These are phyloP conservation scores for Cyclophora punctaria DNA, from an alignment of 2,888 invertebrate genomes.

Conservation along the genomic window DNA sequence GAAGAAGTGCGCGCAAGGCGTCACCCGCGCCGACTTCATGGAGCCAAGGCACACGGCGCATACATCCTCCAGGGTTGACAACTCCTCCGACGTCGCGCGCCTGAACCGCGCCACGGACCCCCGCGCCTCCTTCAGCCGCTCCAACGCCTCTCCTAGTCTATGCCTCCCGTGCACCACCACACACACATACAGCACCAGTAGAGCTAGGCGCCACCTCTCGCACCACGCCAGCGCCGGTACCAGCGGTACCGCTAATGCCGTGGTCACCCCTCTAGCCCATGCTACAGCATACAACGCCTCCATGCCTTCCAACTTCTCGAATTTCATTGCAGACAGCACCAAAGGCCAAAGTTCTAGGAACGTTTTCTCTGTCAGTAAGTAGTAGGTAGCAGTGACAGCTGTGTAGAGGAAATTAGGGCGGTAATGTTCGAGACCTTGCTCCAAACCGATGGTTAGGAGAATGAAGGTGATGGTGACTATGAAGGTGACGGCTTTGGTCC, in stretches of 20 bases:
- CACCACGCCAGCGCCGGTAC: conserved; percentile 72
- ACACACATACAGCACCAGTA: conserved; percentile 78
- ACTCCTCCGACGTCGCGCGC: conserved; percentile 78
- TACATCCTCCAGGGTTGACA: conserved; percentile 82
- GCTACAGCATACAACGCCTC: conserved; percentile 82
- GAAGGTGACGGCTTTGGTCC: conserved; percentile 88
- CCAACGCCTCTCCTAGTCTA: conserved; percentile 71
- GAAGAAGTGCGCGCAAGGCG: conserved; percentile 87
- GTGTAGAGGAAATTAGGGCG: conserved; percentile 80
- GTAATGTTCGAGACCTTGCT: conserved; percentile 84
- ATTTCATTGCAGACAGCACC: conserved; percentile 72
- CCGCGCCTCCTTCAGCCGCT: conserved; percentile 74
- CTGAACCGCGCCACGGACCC: conserved; percentile 77
- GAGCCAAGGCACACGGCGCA: conserved; percentile 84
- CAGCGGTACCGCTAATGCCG: conserved; percentile 72
- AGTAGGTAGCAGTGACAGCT: conserved; percentile 79
- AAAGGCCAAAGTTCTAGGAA: conserved; percentile 80
- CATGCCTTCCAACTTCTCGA: conserved; percentile 81
- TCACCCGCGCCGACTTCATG: conserved; percentile 83
- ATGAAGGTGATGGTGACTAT: conserved; percentile 85
- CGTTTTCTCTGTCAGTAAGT: conserved; percentile 81
- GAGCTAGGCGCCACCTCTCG: conserved; percentile 75
- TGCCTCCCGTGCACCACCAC: conserved; percentile 80
- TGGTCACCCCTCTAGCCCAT: conserved; percentile 76
- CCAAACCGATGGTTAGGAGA: conserved; percentile 82